Evolutionary conservation across 1,140 invertebrate genomes (phyloP), one percentile per base, ranked within the genome.

Genomic region (Drosophila albomicans): DNA sequence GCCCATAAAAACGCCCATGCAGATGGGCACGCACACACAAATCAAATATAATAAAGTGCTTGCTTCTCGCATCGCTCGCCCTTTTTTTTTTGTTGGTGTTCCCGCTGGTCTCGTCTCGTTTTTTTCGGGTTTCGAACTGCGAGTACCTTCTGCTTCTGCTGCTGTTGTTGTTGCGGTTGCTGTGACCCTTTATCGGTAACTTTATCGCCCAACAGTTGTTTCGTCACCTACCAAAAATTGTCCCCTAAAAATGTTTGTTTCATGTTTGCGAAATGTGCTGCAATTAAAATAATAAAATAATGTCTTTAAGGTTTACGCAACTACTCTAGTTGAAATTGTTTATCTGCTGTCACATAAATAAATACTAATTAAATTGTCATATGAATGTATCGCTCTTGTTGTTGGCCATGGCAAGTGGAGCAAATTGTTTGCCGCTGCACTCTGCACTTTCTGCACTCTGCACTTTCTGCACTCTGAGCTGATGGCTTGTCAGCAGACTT

Each of bases 401-500:
- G 20, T 25, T 43, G 5, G 46, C 28, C n/a, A 32, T 46, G 30
- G 13, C 58, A 15, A 61, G 8, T 3, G 16, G 11, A 35, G 15
- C 38, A 13, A 51, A 48, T 52, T 64, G 49, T 10, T 5, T 7
- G 5, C 20, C 20, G 20, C 41, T 46, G 25, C 57, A 45, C 13
- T 45, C 28, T n/a, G 28, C 45, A 38, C 13, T 45, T 28, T n/a
- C 11, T 45, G 20, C 41, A 45, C 54, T 15, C 1, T 57, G 8
- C 15, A 6, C 7, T 30, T 7, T 28, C 10, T 41, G 38, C 20
- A 4, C n/a, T 3, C n/a, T 79, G 77, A 59, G 52, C 69, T 85
- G 74, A 85, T 84, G 78, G 48, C 74, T 58, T 61, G 78, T 78
- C 78, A 86, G 62, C 70, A 75, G 70, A 66, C 56, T 49, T 81